A percentile compares a stretch with the other conserved stretches of the same genome.
Conservation (phyloP, 2,888 invertebrate species). For the Fragum fragum region DNA sequence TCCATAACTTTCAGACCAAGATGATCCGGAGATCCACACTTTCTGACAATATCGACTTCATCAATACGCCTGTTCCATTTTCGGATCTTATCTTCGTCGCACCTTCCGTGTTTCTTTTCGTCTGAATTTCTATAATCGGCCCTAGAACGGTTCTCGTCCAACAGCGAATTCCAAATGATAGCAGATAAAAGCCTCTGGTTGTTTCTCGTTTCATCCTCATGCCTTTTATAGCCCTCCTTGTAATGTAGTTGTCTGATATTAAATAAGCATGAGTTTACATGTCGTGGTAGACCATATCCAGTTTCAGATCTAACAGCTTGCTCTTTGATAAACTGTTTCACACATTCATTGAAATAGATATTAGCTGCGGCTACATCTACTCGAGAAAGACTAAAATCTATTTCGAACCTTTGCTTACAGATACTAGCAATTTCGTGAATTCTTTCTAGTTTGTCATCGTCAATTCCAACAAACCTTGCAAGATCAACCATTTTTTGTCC, state of each 20-base stretch:
- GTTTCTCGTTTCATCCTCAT: not conserved
- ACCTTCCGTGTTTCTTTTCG: not conserved
- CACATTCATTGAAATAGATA: not conserved
- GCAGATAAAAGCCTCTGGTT: constrained; percentile 1
- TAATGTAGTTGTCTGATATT: not conserved
- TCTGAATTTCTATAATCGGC: not conserved
- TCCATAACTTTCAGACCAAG: not conserved
- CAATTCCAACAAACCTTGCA: constrained; percentile 5
- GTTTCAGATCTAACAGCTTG: not conserved
- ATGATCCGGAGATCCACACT: constrained; percentile 11
- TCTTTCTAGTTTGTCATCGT: not conserved
- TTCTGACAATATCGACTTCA: constrained; percentile 17
- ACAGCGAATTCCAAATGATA: not conserved
- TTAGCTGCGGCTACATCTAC: not conserved
- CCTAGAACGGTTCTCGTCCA: not conserved
- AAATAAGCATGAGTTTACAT: not conserved
- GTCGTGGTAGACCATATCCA: not conserved
- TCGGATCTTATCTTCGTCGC: constrained; percentile 1
- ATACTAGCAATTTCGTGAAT: not conserved
- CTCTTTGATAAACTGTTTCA: not conserved
- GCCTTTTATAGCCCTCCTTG: no score
- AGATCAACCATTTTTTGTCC: not conserved
- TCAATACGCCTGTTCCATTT: constrained; percentile 15
- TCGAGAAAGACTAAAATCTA: not conserved
- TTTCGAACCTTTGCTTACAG: not conserved